These are phyloP conservation scores for Rhagoletis zephyria DNA, from an alignment of 1,140 invertebrate genomes.

Conservation along the genomic window DNA sequence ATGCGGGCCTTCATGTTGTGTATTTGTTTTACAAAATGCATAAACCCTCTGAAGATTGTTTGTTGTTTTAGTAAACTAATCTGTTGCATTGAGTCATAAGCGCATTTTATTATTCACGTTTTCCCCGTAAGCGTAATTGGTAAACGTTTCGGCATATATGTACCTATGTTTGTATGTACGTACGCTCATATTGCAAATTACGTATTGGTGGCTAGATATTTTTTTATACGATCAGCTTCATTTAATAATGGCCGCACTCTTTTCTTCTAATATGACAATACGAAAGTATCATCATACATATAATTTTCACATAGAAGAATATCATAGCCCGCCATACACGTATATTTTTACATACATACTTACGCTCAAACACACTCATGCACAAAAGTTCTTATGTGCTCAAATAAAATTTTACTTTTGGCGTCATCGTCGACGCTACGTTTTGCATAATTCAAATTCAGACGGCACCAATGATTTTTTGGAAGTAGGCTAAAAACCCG, in stretches of 20 bases:
- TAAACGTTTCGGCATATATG: background rate
- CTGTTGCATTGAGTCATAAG: background rate
- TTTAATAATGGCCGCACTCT: background rate
- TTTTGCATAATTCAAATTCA: conserved; percentile 37
- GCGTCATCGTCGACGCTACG: background rate
- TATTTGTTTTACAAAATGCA: background rate
- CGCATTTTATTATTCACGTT: background rate
- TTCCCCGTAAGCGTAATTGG: background rate
- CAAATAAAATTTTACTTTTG: conserved; percentile 38
- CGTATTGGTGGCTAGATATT: background rate
- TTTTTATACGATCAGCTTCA: background rate
- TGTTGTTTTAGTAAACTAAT: background rate
- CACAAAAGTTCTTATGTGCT: background rate
- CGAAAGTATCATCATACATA: background rate
- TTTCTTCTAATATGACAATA: background rate
- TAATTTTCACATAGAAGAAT: background rate
- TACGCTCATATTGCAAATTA: background rate
- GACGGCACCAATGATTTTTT: conserved; percentile 47
- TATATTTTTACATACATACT: background rate
- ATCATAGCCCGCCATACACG: background rate
- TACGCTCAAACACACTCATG: background rate
- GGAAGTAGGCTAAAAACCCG: conserved; percentile 21
- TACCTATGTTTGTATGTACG: background rate
- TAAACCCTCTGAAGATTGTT: background rate
- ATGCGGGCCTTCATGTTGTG: background rate